Base-by-base conservation (phyloP, 2,797 vertebrate genomes). In the Sciurus vulgaris region DNA sequence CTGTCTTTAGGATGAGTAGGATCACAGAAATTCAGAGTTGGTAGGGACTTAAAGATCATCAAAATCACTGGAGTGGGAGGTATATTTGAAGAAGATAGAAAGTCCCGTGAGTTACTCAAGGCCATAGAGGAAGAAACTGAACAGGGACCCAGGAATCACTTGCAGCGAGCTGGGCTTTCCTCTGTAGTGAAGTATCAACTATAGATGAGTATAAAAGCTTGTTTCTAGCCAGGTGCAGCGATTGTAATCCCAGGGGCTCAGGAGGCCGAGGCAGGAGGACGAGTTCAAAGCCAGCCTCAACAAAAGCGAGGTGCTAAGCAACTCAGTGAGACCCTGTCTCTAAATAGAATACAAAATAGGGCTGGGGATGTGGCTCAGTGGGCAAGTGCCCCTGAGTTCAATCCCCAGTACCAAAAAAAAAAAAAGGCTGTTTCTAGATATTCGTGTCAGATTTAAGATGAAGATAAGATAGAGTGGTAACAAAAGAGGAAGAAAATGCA, bases 21-120 rank as follows among this genome's bases (percentile, higher is more conserved):
- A 96, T 88, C 33, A 33, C 7, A 90, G 44, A 28, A 95, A 94
- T 94, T 93, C 82, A 63, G 88, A 94, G 41, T 74, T 79, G 47
- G 72, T n/a, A 72, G n/a, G 22, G 67, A 65, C 17, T 96, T 84
- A 61, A 61, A 92, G 89, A 61, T 94, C 10, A 82, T 73, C 30
- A 83, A 65, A 89, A 88, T 91, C n/a, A 88, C 4, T 38, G 17
- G 38, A 9, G 0, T 56, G 8, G 20, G 24, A 86, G 49, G 24
- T 86, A 28, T 47, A 56, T 59, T 59, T 94, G 15, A 65, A 79
- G 72, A 82, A 88, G 35, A 89, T 17, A 79, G 89, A 70, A 72
- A 22, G 18, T 81, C 87, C 2, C 2, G 20, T 73, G 33, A 96
- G 70, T 79, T 93, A 33, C 38, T 92, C 72, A 89, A 81, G 59